Conservation (phyloP, 2,113 vertebrate genomes). For the Halcyon senegalensis region DNA sequence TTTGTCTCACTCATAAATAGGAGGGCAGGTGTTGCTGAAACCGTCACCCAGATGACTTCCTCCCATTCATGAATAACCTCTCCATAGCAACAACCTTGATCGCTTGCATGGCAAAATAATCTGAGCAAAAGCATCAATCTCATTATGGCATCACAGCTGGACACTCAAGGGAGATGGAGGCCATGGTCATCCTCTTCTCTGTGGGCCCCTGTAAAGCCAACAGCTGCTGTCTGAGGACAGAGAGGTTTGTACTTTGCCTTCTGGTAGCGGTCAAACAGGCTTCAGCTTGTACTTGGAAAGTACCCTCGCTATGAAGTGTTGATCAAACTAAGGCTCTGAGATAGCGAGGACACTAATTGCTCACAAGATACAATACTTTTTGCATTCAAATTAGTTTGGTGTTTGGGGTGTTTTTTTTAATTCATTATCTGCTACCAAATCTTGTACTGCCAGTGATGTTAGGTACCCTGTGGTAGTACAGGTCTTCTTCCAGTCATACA, state of each 20-base stretch:
- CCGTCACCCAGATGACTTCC: slow-evolving; percentile 22
- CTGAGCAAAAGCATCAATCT: slow-evolving; percentile 41
- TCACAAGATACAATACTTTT: background rate
- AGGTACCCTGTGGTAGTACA: background rate
- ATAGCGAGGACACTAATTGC: background rate
- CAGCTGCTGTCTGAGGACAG: background rate
- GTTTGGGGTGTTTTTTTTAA: background rate
- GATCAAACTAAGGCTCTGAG: background rate
- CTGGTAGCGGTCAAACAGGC: background rate
- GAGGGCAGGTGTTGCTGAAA: slow-evolving; percentile 29
- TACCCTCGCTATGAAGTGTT: fast-evolving
- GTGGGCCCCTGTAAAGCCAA: background rate
- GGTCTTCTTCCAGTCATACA: background rate
- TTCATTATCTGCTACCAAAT: background rate
- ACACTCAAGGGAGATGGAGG: background rate
- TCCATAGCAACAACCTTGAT: background rate
- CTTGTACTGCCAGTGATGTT: background rate
- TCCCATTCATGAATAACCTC: slow-evolving; percentile 13
- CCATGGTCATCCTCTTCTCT: background rate
- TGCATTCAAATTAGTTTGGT: background rate
- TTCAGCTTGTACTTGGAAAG: background rate
- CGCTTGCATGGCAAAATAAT: slow-evolving; percentile 25
- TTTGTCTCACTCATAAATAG: slow-evolving; percentile 10
- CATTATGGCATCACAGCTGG: slow-evolving; percentile 14
- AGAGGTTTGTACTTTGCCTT: background rate